Base-by-base conservation (phyloP, 2,113 vertebrate genomes). In the Glareola pratincola region DNA sequence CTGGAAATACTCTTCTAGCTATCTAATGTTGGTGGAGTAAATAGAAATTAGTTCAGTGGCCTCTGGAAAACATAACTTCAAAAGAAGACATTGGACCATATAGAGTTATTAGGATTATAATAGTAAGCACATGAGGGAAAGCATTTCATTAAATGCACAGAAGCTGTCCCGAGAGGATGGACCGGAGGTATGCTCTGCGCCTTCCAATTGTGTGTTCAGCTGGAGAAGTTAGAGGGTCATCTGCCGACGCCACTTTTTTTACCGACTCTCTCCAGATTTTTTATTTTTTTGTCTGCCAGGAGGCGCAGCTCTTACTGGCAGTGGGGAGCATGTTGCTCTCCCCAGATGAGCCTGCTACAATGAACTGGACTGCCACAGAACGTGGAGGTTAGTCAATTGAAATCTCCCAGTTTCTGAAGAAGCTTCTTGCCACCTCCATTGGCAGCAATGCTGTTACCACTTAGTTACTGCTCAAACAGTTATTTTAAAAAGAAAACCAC, bases 331-430 rank as follows among this genome's bases (percentile, higher is more conserved):
- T 4, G 6, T 24, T 63, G 12, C 8, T 45, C 3, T 66, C 36
- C 9, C 21, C 16, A 51, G 53, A 14, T 0, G 0, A 80, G 27
- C 21, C 59, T 69, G 4, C 26, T 50, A 3, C 22, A 32, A 48
- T 1, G 3, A 54, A 9, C 2, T 19, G 7, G 45, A 30, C 19
- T 57, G 19, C 3, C 19, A 45, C 10, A 77, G 67, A 37, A 69
- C 16, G 14, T 1, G 1, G 19, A 87, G 26, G 4, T 67, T 36
- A 34, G 36, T 32, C 51, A 62, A 71, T 5, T 14, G 30, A 12
- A 34, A 29, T 43, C 27, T 78, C 24, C 10, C 14, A 14, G 1
- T 89, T 87, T 84, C 64, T 48, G 24, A 66, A 45, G 3, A 45
- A 71, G 2, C 8, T 41, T 87, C n/a, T 57, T 23, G 37, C 3